Percentiles rank a stretch among this genome's conserved stretches.
These are phyloP conservation scores for Synanthedon andrenaeformis DNA, from an alignment of 2,888 invertebrate genomes.

Conservation along the genomic window DNA sequence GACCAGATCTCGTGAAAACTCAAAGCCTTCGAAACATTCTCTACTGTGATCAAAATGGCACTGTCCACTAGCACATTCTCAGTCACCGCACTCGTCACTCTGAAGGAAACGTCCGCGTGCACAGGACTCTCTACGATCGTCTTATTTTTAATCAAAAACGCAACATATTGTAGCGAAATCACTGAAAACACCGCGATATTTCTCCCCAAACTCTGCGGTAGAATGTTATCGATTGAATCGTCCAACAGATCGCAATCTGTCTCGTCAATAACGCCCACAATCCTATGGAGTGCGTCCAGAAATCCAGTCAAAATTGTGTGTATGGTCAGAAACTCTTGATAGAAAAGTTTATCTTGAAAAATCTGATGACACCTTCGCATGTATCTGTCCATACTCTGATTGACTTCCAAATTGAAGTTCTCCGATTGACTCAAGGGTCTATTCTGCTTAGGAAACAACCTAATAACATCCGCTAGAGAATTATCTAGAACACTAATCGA, in stretches of 20 bases:
- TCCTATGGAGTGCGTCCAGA: conserved; percentile 32
- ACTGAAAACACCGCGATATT: conserved; percentile 54
- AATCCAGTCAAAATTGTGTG: conserved; percentile 49
- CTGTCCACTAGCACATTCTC: conserved; percentile 51
- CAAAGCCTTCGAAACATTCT: conserved; percentile 52
- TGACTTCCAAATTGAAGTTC: conserved; percentile 47
- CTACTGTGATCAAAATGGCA: conserved; percentile 40
- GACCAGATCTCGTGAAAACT: conserved; percentile 50
- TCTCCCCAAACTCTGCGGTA: conserved; percentile 38
- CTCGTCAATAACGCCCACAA: conserved; percentile 40
- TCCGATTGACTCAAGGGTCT: conserved; percentile 62
- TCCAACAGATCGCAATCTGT: conserved; percentile 54
- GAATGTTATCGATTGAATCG: conserved; percentile 47
- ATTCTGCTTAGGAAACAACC: conserved; percentile 58
- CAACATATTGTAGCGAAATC: conserved; percentile 57
- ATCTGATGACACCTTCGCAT: conserved; percentile 61
- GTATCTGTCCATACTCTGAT: conserved; percentile 59
- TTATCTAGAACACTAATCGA: conserved; percentile 43
- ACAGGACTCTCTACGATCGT: conserved; percentile 57
- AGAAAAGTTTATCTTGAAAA: conserved; percentile 61
- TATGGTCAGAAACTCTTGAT: conserved; percentile 50
- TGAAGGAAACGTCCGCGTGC: conserved; percentile 53
- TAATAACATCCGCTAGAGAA: conserved; percentile 41
- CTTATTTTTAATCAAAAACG: conserved; percentile 62
- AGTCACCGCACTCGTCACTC: conserved; percentile 29